Evolutionary conservation across 2,797 vertebrate genomes (phyloP).

Genomic region (Threskiornis aethiopicus): DNA sequence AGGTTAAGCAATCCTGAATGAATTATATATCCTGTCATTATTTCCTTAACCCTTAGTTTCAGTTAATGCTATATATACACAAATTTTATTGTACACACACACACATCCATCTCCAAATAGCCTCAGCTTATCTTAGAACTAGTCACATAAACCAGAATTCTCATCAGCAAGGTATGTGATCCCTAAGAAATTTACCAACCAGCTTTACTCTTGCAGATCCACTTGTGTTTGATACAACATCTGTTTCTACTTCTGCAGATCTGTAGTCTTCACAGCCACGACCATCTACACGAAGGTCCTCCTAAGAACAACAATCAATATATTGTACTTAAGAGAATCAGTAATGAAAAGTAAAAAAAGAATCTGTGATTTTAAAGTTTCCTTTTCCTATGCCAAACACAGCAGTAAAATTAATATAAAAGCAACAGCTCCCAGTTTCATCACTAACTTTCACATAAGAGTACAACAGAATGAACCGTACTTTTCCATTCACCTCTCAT

Average conservation of each 20-base stretch:
- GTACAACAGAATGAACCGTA: not conserved
- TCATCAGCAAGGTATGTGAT: not conserved
- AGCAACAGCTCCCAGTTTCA: not conserved
- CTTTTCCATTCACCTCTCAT: not conserved
- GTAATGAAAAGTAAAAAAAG: not conserved
- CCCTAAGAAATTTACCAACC: conserved; percentile 71
- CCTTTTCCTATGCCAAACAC: not conserved
- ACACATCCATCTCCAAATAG: not conserved
- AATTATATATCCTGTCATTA: not conserved
- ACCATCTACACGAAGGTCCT: conserved; percentile 92
- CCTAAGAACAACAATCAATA: conserved; percentile 72
- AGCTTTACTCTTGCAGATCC: conserved; percentile 93
- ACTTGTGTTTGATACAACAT: conserved; percentile 95
- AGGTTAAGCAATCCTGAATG: not conserved
- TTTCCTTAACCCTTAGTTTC: not conserved
- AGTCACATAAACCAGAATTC: not conserved
- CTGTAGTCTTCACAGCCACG: conserved; percentile 96
- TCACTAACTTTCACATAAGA: not conserved
- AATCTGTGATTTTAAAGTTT: not conserved
- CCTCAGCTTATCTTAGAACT: not conserved
- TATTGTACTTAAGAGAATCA: not conserved
- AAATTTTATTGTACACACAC: not conserved
- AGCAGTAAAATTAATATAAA: not conserved
- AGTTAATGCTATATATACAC: not conserved
- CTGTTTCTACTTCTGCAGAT: conserved; percentile 92